phyloP scores from a whole-genome alignment of 1,140 invertebrate species.

The Dermatophagoides farinae region DNA sequence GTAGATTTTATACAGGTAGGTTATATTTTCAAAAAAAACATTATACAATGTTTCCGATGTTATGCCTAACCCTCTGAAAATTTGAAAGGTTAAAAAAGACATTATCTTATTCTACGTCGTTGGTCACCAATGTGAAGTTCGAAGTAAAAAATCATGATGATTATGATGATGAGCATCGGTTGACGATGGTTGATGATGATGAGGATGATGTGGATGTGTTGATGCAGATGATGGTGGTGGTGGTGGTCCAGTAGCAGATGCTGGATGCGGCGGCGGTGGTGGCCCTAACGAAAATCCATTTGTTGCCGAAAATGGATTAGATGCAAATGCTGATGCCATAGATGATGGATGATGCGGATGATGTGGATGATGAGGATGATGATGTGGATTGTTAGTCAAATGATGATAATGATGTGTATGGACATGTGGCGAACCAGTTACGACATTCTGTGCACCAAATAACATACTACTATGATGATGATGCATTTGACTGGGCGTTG shows the following conservation, averaged over 20 bases:
- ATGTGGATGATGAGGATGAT: slow-evolving; percentile 8
- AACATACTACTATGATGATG: not conserved
- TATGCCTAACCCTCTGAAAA: no score
- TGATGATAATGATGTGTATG: no score
- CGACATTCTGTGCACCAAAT: not conserved
- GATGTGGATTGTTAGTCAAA: no score
- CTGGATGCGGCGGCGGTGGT: not conserved
- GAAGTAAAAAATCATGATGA: no score
- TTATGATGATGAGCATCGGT: no score
- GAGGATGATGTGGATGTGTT: slow-evolving; percentile 12
- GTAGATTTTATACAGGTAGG: no score
- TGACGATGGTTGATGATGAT: not conserved
- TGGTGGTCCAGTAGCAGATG: not conserved
- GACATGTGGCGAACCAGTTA: no score
- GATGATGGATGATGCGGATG: not conserved
- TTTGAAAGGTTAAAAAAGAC: no score
- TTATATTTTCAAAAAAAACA: no score
- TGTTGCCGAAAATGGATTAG: not conserved
- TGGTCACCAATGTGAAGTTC: no score
- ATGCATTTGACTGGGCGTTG: not conserved
- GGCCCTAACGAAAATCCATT: slow-evolving; percentile 11
- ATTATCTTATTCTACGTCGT: no score
- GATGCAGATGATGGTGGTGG: slow-evolving; percentile 10
- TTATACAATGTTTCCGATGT: no score
- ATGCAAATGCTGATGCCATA: not conserved